These are phyloP conservation scores for Nycticorax nycticorax DNA, from an alignment of 2,113 vertebrate genomes.

Conservation along the genomic window DNA sequence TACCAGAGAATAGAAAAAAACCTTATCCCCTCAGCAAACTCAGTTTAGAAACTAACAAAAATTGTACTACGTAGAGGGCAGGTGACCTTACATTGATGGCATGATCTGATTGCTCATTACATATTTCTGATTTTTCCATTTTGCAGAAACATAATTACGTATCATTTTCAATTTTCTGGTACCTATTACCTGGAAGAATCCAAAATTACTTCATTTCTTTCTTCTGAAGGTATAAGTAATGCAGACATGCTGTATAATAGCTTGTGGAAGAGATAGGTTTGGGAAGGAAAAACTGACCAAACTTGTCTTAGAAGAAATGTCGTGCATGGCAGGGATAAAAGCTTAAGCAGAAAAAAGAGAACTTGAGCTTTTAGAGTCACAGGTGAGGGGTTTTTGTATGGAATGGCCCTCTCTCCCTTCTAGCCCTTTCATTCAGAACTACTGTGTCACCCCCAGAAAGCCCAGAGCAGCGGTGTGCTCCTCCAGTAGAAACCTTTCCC, in stretches of 20 bases:
- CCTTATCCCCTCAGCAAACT: background rate
- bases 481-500: background rate
- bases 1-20: background rate
- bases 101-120: background rate
- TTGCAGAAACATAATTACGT: background rate
- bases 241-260: background rate
- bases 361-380: background rate
- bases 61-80: background rate
- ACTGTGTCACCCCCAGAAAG: background rate
- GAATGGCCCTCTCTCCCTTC: background rate
- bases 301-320: background rate
- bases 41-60: background rate
- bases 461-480: background rate
- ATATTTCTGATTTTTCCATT: background rate
- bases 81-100: background rate
- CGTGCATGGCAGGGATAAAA: background rate
- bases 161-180: background rate
- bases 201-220: background rate
- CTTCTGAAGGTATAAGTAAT: background rate
- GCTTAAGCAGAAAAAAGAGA: background rate
- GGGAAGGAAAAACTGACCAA: background rate
- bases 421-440: background rate
- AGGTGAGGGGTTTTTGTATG: background rate
- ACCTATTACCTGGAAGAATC: background rate
- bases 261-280: background rate